Evolutionary conservation across 1,140 invertebrate genomes (phyloP).

Genomic region (Chymomyza costata): DNA sequence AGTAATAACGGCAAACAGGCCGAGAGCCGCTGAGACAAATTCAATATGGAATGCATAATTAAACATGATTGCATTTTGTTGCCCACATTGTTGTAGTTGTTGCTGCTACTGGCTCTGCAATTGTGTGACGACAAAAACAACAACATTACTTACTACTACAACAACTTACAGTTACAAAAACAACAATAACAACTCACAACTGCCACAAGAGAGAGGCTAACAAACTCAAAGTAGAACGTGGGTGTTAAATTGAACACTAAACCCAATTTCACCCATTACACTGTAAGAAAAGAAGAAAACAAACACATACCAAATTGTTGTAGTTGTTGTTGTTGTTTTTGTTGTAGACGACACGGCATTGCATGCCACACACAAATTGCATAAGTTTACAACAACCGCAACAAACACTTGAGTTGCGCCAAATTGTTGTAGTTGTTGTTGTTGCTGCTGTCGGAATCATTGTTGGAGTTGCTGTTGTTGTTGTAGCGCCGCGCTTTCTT

Average conservation of each 20-base stretch:
- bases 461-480: conserved; percentile 7
- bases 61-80: conserved; percentile 57
- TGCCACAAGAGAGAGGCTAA: conserved; percentile 38
- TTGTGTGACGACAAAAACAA: conserved; percentile 25
- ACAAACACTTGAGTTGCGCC: conserved; percentile 9
- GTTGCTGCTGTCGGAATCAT: no score
- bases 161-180: conserved; percentile 11
- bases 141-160: conserved; percentile 17
- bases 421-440: conserved; percentile 15
- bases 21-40: no score
- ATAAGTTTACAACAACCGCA: conserved; percentile 37
- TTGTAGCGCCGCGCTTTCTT: conserved; percentile 23
- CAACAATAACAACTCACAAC: conserved; percentile 18
- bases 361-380: conserved; percentile 39
- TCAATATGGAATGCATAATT: conserved; percentile 63
- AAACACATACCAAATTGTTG: conserved; percentile 12
- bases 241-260: conserved; percentile 70
- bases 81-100: conserved; percentile 22
- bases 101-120: conserved; percentile 17
- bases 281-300: conserved; percentile 32
- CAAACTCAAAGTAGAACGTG: conserved; percentile 67
- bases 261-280: conserved; percentile 63
- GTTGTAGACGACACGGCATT: conserved; percentile 37
- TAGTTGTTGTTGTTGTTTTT: conserved; percentile 11
- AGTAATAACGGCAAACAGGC: no score